phyloP scores from a whole-genome alignment of 2,888 invertebrate genomes.

The Tetragnatha montana region DNA sequence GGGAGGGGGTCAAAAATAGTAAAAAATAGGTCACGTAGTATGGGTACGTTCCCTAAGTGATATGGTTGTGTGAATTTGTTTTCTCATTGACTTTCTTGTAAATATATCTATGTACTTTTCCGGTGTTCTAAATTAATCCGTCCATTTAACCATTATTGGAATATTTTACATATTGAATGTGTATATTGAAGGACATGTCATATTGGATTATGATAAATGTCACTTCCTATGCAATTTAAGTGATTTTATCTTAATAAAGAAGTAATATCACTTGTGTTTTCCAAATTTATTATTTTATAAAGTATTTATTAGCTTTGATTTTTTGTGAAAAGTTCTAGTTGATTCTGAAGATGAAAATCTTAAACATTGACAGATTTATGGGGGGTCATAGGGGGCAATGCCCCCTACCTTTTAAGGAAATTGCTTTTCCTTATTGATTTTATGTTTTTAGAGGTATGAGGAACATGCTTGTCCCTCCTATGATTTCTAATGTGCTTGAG shows the following conservation, averaged over 20 bases:
- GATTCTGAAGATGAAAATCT: background rate
- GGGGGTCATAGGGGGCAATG: background rate
- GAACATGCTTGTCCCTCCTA: too few species aligned
- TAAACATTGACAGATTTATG: background rate
- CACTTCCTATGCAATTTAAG: constrained; percentile 55
- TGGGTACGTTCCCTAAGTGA: too few species aligned
- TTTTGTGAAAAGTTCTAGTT: background rate
- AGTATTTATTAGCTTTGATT: background rate
- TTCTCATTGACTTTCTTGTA: constrained; percentile 51
- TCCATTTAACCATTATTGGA: constrained; percentile 67
- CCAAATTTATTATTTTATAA: background rate
- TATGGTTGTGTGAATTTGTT: constrained; percentile 5
- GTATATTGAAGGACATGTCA: constrained; percentile 30
- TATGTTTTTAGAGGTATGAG: background rate
- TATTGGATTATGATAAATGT: constrained; percentile 19
- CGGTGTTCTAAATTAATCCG: constrained; percentile 56
- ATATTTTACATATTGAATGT: constrained; percentile 42
- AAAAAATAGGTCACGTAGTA: too few species aligned
- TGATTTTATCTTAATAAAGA: constrained; percentile 64
- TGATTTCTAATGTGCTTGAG: too few species aligned
- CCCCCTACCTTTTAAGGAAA: too few species aligned
- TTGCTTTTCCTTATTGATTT: too few species aligned
- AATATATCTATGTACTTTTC: constrained; percentile 52
- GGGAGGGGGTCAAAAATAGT: too few species aligned
- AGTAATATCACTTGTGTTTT: constrained; percentile 10